phyloP scores from a whole-genome alignment of 1,140 invertebrate genomes.

The Drosophila athabasca region DNA sequence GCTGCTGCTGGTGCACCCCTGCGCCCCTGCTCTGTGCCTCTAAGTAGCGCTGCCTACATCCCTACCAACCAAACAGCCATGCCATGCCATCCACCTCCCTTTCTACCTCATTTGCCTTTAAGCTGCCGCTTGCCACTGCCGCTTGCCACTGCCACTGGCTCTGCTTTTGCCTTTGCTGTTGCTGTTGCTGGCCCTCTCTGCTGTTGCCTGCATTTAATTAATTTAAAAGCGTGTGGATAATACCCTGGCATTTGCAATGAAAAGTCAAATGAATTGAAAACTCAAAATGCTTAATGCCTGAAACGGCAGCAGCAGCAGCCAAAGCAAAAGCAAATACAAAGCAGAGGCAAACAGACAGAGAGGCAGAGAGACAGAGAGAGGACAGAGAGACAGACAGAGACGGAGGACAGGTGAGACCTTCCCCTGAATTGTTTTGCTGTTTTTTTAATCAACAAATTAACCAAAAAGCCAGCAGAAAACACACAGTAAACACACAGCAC shows the following conservation, averaged over 20 bases:
- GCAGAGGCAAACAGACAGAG: slow-evolving; percentile 9
- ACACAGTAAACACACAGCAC: slow-evolving; percentile 17
- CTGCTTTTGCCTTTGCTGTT: slow-evolving; percentile 11
- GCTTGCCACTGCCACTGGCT: slow-evolving; percentile 2
- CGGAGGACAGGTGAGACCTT: slow-evolving; percentile 37
- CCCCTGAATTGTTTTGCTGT: slow-evolving; percentile 33
- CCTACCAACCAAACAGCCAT: background rate
- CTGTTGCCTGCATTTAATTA: slow-evolving; percentile 70
- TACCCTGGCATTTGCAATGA: slow-evolving; percentile 78
- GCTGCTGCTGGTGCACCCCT: background rate
- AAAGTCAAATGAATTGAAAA: slow-evolving; percentile 82
- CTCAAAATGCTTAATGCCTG: slow-evolving; percentile 72
- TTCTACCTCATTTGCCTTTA: slow-evolving; percentile 2
- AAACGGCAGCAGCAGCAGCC: slow-evolving; percentile 46
- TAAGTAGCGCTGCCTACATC: no score
- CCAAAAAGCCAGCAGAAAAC: slow-evolving; percentile 33
- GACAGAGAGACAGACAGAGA: slow-evolving; percentile 3
- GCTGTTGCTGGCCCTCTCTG: slow-evolving; percentile 6
- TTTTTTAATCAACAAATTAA: slow-evolving; percentile 74
- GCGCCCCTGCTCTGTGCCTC: background rate
- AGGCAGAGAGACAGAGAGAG: slow-evolving; percentile 2
- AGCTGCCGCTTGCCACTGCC: no score
- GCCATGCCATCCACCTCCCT: background rate
- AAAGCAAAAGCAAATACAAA: slow-evolving; percentile 23
- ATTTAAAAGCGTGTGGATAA: slow-evolving; percentile 82